Percentiles rank a stretch among this genome's conserved stretches.
Evolutionary conservation across 2,797 vertebrate species (phyloP).

Genomic region (Enteromius paludinosus): DNA sequence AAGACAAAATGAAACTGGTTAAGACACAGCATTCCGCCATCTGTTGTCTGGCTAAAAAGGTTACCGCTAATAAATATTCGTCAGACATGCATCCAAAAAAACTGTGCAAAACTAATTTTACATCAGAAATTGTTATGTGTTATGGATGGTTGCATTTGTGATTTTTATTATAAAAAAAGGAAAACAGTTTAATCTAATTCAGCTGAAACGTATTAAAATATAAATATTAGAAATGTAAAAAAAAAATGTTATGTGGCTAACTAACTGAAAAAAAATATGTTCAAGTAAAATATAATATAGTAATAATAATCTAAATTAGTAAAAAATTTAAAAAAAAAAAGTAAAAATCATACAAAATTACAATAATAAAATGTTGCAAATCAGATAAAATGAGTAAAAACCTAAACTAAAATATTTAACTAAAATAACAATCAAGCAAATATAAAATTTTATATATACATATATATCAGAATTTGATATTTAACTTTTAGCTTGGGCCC

Average conservation of each 20-base stretch:
- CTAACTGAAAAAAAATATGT: background rate
- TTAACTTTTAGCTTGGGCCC: background rate
- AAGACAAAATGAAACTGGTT: slow-evolving; percentile 32
- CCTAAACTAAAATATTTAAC: background rate
- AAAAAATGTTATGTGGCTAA: background rate
- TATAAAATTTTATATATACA: background rate
- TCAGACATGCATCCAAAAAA: background rate
- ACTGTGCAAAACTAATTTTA: background rate
- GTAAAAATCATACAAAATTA: background rate
- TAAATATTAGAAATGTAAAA: background rate
- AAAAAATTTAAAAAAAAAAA: background rate
- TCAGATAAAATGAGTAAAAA: background rate
- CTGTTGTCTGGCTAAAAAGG: slow-evolving; percentile 23
- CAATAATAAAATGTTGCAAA: too few relatives aligned
- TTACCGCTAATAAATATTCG: background rate
- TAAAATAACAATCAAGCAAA: background rate
- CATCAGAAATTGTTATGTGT: background rate
- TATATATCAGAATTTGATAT: background rate
- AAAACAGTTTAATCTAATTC: background rate
- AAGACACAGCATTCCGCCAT: slow-evolving; percentile 37
- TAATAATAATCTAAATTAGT: background rate
- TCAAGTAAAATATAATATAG: background rate
- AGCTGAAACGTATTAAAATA: background rate
- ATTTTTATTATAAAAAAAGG: too few relatives aligned
- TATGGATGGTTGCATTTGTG: background rate